phyloP scores from a whole-genome alignment of 2,797 vertebrate genomes.

The Poecilia picta region DNA sequence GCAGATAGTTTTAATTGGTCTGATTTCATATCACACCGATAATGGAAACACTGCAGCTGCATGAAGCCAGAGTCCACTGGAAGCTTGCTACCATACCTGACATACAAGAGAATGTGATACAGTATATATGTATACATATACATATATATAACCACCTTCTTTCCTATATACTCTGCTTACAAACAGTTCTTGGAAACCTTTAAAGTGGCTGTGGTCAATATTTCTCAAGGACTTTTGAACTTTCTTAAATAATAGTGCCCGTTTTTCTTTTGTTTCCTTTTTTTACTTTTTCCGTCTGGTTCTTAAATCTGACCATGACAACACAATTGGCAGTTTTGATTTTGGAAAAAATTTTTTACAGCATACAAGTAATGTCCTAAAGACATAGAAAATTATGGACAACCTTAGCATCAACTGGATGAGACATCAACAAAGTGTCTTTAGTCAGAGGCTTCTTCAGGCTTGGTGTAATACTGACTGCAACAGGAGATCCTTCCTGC shows the following conservation, averaged over 20 bases:
- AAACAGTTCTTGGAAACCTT: not conserved
- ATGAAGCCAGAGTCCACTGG: not conserved
- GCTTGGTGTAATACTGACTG: too few relatives aligned
- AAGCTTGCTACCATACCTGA: not conserved
- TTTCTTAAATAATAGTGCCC: not conserved
- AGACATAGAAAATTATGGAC: too few relatives aligned
- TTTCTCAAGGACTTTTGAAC: not conserved
- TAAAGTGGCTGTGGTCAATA: not conserved
- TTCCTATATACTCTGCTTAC: not conserved
- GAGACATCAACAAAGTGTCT: not conserved
- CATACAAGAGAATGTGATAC: not conserved
- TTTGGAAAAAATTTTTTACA: not conserved
- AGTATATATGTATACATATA: too few relatives aligned
- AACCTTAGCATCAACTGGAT: too few relatives aligned
- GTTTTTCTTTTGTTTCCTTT: not conserved
- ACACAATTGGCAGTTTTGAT: not conserved
- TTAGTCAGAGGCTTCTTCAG: too few relatives aligned
- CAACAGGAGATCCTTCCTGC: too few relatives aligned
- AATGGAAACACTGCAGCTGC: not conserved
- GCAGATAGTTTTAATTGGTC: not conserved
- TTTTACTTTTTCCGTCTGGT: not conserved
- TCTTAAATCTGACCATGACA: not conserved
- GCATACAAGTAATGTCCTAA: not conserved
- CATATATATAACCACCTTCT: not conserved
- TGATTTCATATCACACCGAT: too few relatives aligned